Percentiles rank a stretch among this genome's conserved stretches.
phyloP scores from a whole-genome alignment of 2,888 invertebrate species.

The Rhorus exstirpatorius region DNA sequence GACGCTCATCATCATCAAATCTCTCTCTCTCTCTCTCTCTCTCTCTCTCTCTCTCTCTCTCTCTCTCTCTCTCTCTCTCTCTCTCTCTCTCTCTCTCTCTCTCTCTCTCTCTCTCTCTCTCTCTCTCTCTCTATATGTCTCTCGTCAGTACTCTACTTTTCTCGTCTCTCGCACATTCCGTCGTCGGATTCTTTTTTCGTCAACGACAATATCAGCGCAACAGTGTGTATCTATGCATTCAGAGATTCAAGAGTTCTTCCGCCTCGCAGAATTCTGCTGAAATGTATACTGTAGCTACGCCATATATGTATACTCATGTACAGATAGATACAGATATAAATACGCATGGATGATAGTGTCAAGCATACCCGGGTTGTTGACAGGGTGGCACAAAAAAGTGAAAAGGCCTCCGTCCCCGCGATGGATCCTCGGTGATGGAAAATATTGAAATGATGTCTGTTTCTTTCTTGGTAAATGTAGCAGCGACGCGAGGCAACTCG shows the following conservation, averaged over 20 bases:
- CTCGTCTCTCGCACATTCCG: conserved; percentile 14
- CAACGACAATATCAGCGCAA: conserved; percentile 21
- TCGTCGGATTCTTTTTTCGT: conserved; percentile 43
- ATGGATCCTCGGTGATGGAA: conserved; percentile 45
- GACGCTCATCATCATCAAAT: neutral
- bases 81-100: conserved; percentile 7
- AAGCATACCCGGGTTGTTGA: conserved; percentile 15
- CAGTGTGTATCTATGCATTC: conserved; percentile 21
- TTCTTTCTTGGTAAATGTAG: conserved; percentile 16
- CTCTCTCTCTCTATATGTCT: conserved; percentile 6
- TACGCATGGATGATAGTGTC: conserved; percentile 14
- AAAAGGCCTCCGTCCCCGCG: conserved; percentile 5
- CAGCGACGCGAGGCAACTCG: conserved; percentile 45
- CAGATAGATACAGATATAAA: no score
- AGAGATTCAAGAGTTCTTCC: conserved; percentile 48
- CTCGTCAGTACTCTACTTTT: neutral
- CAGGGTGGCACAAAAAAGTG: conserved; percentile 33
- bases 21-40: conserved; percentile 42
- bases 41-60: conserved; percentile 17
- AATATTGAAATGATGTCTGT: conserved; percentile 63
- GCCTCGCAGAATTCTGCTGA: conserved; percentile 16
- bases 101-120: conserved; percentile 39
- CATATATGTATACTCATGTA: no score
- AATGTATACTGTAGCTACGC: neutral
- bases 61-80: neutral